A percentile compares a stretch with the other conserved stretches of the same genome.
These are phyloP conservation scores for Schizothorax lantsangensis DNA, from an alignment of 2,797 vertebrate genomes.

Conservation along the genomic window DNA sequence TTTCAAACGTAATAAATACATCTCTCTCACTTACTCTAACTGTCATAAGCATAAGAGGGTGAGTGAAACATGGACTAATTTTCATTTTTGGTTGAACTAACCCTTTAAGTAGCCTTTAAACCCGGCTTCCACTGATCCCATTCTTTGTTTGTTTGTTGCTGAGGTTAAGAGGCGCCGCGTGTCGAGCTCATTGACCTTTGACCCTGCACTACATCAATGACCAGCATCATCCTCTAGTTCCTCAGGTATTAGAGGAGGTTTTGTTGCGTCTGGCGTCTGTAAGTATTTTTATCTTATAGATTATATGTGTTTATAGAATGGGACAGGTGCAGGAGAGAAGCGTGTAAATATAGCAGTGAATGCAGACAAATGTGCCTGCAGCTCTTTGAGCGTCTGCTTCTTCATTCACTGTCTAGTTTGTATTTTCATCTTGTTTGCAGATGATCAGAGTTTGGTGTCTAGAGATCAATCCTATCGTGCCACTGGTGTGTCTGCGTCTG, in stretches of 20 bases:
- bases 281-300: background rate
- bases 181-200: background rate
- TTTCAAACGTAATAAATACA: too few relatives aligned
- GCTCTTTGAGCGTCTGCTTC: conserved; percentile 60
- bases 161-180: background rate
- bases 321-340: conserved; percentile 54
- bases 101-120: too few relatives aligned
- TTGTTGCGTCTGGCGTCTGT: background rate
- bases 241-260: background rate
- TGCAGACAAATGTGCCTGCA: conserved; percentile 39
- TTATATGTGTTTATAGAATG: conserved; percentile 52
- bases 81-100: too few relatives aligned
- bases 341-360: conserved; percentile 76
- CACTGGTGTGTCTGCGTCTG: conserved; percentile 19
- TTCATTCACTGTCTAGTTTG: background rate
- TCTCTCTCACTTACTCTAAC: too few relatives aligned
- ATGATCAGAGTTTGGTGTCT: background rate
- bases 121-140: background rate
- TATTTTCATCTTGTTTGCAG: background rate
- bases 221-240: background rate
- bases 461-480: conserved; percentile 4
- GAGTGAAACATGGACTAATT: too few relatives aligned
- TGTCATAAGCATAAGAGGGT: too few relatives aligned
- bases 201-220: background rate
- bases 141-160: background rate